phyloP scores from a whole-genome alignment of 2,888 invertebrate genomes.

The Chrysomela aeneicollis region DNA sequence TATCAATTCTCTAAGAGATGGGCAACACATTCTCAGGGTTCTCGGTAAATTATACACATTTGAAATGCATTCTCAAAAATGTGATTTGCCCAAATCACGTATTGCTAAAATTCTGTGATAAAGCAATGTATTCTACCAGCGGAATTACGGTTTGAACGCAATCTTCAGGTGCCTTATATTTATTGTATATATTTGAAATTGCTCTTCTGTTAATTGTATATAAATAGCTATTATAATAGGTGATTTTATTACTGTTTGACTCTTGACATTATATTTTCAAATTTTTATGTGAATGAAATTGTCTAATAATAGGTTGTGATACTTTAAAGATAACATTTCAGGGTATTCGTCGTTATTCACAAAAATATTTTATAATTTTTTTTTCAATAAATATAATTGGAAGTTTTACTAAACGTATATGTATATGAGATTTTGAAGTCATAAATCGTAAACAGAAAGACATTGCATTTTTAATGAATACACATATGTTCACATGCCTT shows the following conservation, averaged over 20 bases:
- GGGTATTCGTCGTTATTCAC: background rate
- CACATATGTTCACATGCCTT: background rate
- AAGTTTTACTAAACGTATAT: no score
- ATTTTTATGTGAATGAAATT: background rate
- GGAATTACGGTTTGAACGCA: background rate
- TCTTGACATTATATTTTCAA: background rate
- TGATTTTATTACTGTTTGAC: background rate
- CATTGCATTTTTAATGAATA: no score
- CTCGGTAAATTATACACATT: no score
- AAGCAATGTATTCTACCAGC: background rate
- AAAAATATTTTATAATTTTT: no score
- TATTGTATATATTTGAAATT: conserved; percentile 2
- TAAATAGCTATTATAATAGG: background rate
- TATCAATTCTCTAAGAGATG: no score
- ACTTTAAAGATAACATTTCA: background rate
- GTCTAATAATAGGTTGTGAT: background rate
- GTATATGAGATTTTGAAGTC: background rate
- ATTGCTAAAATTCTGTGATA: conserved; percentile 2
- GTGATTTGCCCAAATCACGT: background rate
- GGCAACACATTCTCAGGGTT: no score
- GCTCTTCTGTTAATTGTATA: background rate
- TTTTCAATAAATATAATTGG: no score
- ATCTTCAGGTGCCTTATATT: conserved; percentile 3
- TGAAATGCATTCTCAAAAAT: no score
- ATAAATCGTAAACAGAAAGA: background rate